These are phyloP conservation scores for Cacatua alba DNA, from an alignment of 2,113 vertebrate species.

Conservation along the genomic window DNA sequence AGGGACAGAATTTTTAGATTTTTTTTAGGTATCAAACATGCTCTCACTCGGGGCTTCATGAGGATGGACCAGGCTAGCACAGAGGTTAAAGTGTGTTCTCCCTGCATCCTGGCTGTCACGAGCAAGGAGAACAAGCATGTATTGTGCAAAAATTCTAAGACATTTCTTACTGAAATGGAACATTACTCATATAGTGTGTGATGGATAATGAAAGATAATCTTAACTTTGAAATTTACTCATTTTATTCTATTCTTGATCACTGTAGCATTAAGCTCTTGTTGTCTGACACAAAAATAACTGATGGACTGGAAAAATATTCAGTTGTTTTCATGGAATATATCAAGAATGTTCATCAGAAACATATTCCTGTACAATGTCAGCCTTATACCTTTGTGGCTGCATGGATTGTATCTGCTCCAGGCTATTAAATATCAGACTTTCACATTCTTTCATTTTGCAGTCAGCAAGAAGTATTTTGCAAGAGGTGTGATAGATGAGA, in stretches of 20 bases:
- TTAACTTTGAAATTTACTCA: not conserved
- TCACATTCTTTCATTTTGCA: constrained; percentile 1
- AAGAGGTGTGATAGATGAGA: not conserved
- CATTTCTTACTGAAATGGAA: not conserved
- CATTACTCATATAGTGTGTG: not conserved
- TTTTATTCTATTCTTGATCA: not conserved
- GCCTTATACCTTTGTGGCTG: not conserved
- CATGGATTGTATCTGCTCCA: not conserved
- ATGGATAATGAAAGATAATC: not conserved
- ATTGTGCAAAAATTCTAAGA: not conserved
- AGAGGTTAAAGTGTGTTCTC: not conserved
- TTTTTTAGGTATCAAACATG: not conserved
- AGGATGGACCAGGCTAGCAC: not conserved
- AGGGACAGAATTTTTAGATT: not conserved
- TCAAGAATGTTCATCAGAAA: not conserved
- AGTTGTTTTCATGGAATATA: not conserved
- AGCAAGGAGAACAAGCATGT: not conserved
- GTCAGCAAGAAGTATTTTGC: not conserved
- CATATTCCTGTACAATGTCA: not conserved
- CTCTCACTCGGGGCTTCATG: not conserved
- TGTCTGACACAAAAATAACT: not conserved
- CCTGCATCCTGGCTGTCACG: not conserved
- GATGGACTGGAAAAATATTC: not conserved
- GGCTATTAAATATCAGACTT: constrained; percentile 16
- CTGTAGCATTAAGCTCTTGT: not conserved